These are phyloP conservation scores for Drosophila truncata DNA, from an alignment of 1,140 invertebrate species.

Conservation along the genomic window DNA sequence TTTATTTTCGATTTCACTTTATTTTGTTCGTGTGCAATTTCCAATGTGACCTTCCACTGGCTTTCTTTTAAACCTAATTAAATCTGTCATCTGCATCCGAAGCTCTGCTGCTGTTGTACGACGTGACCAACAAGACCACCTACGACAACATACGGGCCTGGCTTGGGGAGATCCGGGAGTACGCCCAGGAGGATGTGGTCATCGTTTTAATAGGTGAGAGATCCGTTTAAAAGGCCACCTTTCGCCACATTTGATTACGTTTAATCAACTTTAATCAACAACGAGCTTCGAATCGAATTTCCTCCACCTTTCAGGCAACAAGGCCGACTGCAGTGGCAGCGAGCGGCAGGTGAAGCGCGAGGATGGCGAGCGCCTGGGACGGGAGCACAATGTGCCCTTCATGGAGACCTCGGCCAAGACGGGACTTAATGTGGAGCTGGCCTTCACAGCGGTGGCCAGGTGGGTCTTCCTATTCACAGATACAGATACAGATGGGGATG, in stretches of 20 bases:
- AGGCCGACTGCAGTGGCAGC: constrained; percentile 90
- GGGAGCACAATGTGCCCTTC: constrained; percentile 93
- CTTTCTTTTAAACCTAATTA: constrained; percentile 43
- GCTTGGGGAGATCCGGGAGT: constrained; percentile 94
- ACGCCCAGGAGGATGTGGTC: constrained; percentile 94
- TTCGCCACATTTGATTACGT: constrained; percentile 31
- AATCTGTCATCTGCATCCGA: constrained; percentile 48
- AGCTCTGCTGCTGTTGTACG: constrained; percentile 95
- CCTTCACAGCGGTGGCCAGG: constrained; percentile 92
- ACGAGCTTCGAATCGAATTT: constrained; percentile 29
- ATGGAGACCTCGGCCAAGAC: constrained; percentile 96
- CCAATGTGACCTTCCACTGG: background rate
- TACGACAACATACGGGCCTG: constrained; percentile 95
- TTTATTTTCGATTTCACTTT: constrained; percentile 1
- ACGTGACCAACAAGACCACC: constrained; percentile 95
- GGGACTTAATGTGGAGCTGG: constrained; percentile 93
- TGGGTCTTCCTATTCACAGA: constrained; percentile 26
- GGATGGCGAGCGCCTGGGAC: constrained; percentile 92
- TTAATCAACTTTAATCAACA: constrained; percentile 71
- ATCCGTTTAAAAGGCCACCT: constrained; percentile 58
- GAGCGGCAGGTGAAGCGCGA: constrained; percentile 92
- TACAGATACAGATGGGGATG: background rate
- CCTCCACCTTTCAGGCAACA: constrained; percentile 89
- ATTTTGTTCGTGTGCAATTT: constrained; percentile 1
- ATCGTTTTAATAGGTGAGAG: constrained; percentile 94